Evolutionary conservation across 2,888 invertebrate species (phyloP).

Genomic region (Rhyacophila evoluta): DNA sequence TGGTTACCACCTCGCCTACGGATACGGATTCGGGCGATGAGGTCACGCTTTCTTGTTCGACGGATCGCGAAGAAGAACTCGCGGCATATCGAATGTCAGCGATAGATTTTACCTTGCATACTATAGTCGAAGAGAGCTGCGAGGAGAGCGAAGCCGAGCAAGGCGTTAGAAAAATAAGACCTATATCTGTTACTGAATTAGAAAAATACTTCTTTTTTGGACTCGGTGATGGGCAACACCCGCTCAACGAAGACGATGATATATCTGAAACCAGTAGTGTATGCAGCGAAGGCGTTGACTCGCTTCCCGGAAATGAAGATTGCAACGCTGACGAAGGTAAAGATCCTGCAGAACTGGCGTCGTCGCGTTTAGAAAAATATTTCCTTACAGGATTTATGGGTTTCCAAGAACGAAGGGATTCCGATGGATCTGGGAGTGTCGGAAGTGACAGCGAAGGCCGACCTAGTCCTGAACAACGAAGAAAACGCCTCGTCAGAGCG

Average conservation of each 20-base stretch:
- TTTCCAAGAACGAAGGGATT: slow-evolving; percentile 81
- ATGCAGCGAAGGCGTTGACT: slow-evolving; percentile 86
- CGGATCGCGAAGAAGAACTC: slow-evolving; percentile 84
- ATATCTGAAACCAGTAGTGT: slow-evolving; percentile 87
- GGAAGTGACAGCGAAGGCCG: slow-evolving; percentile 92
- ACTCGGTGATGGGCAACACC: slow-evolving; percentile 78
- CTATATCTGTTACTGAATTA: slow-evolving; percentile 83
- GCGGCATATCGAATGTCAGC: slow-evolving; percentile 84
- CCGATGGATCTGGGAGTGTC: slow-evolving; percentile 87
- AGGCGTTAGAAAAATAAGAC: slow-evolving; percentile 72
- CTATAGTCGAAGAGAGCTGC: slow-evolving; percentile 94
- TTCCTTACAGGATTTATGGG: slow-evolving; percentile 89
- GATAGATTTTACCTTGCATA: slow-evolving; percentile 91
- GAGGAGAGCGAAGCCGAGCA: slow-evolving; percentile 91
- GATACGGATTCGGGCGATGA: slow-evolving; percentile 78
- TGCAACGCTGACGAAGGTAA: slow-evolving; percentile 66
- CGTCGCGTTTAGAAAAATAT: slow-evolving; percentile 89
- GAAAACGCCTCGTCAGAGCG: slow-evolving; percentile 84
- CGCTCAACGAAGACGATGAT: slow-evolving; percentile 72
- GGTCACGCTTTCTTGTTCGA: slow-evolving; percentile 69
- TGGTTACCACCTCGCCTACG: slow-evolving; percentile 73
- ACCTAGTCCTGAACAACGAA: slow-evolving; percentile 87
- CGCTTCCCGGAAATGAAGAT: slow-evolving; percentile 74
- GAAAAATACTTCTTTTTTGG: slow-evolving; percentile 94
- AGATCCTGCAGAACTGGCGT: slow-evolving; percentile 81